phyloP scores from a whole-genome alignment of 2,797 vertebrate species.

The Gephyroberyx darwinii region DNA sequence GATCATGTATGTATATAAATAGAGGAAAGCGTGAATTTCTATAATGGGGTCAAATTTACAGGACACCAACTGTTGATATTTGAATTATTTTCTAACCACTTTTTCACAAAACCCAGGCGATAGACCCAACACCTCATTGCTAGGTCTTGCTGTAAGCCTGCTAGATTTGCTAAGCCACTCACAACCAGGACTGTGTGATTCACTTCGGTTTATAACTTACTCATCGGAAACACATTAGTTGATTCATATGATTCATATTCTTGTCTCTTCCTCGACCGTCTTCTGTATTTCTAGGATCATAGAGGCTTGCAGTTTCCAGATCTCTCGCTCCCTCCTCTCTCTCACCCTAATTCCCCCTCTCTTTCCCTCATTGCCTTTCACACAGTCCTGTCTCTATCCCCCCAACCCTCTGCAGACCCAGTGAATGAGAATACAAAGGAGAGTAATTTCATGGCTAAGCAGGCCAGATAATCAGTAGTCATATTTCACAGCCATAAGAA shows the following conservation, averaged over 20 bases:
- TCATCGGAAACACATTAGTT: constrained; percentile 47
- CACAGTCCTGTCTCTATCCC: constrained; percentile 44
- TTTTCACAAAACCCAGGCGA: neutral
- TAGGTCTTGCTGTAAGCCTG: constrained; percentile 11
- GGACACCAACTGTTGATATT: no score
- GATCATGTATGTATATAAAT: no score
- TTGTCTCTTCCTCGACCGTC: constrained; percentile 29
- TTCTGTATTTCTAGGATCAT: constrained; percentile 45
- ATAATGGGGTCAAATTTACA: no score
- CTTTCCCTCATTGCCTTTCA: constrained; percentile 65
- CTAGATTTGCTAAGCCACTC: constrained; percentile 13
- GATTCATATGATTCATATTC: constrained; percentile 46
- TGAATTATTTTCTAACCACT: constrained; percentile 8
- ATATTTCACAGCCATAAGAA: constrained; percentile 69
- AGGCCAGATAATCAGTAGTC: constrained; percentile 74
- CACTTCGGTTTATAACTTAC: constrained; percentile 22
- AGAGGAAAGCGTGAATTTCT: no score
- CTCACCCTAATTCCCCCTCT: constrained; percentile 35
- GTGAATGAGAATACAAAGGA: constrained; percentile 69
- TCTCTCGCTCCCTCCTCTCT: constrained; percentile 35
- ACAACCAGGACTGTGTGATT: constrained; percentile 19
- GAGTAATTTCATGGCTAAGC: constrained; percentile 78
- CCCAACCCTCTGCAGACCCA: constrained; percentile 16
- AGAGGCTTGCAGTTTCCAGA: constrained; percentile 40
- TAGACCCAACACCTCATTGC: no score